Percentiles rank a stretch among this genome's conserved stretches.
These are phyloP conservation scores for Takifugu flavidus DNA, from an alignment of 2,113 vertebrate genomes.

Conservation along the genomic window DNA sequence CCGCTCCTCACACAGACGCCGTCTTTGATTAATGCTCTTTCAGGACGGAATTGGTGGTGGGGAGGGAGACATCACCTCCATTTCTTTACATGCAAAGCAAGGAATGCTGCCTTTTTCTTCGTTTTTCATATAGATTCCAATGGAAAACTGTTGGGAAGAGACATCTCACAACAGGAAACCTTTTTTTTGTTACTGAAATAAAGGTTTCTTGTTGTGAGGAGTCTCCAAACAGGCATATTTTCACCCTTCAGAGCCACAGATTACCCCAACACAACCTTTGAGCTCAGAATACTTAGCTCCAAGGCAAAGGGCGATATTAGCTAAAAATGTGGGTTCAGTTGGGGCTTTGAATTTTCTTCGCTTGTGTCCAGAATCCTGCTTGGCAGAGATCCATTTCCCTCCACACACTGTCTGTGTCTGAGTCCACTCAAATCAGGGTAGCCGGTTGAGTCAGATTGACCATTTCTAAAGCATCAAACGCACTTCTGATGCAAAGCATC, in stretches of 20 bases:
- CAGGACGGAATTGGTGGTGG: slow-evolving; percentile 7
- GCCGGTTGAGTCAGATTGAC: slow-evolving; percentile 67
- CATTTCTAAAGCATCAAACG: slow-evolving; percentile 60
- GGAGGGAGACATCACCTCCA: slow-evolving; percentile 1
- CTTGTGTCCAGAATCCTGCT: slow-evolving; percentile 40
- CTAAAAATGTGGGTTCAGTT: slow-evolving; percentile 58
- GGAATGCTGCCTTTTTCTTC: slow-evolving; percentile 17
- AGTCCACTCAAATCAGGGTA: slow-evolving; percentile 67
- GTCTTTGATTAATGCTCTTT: slow-evolving; percentile 51
- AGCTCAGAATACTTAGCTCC: slow-evolving; percentile 25
- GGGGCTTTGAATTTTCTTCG: slow-evolving; percentile 48
- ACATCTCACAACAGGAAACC: slow-evolving; percentile 2
- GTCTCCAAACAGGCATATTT: too few species aligned
- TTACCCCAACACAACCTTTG: slow-evolving; percentile 45
- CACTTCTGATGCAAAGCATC: slow-evolving; percentile 70
- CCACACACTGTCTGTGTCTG: slow-evolving; percentile 42
- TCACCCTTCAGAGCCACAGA: slow-evolving; percentile 5
- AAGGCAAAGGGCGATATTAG: slow-evolving; percentile 47
- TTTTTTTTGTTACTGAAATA: not conserved
- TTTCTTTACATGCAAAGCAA: slow-evolving; percentile 38
- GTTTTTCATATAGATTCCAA: slow-evolving; percentile 16
- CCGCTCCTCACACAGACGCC: slow-evolving; percentile 39
- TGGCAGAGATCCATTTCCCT: slow-evolving; percentile 59
- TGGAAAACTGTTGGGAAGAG: slow-evolving; percentile 3
- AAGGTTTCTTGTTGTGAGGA: not conserved